Evolutionary conservation across 2,888 invertebrate species (phyloP), one percentile per base, ranked within the genome.

Genomic region (Nomada fabriciana): DNA sequence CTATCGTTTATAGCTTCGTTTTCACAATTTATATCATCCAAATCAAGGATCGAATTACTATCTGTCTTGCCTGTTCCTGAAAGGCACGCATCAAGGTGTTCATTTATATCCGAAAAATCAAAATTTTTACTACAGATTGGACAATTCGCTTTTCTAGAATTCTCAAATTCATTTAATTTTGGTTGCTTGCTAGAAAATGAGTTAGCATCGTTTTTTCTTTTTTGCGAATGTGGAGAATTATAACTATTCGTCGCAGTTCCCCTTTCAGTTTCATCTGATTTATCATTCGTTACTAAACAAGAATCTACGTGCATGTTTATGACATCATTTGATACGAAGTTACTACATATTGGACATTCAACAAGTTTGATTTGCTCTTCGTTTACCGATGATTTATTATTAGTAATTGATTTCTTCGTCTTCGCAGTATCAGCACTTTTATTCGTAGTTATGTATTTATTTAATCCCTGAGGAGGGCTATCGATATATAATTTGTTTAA

Each of bases 71-170:
- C 36, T 52, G 15, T 36, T 29, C 52, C 36, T 20, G 42, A n/a
- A 25, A 87, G 67, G 20, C 88, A 88, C 47, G 65, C 53, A 74
- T 92, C 91, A 55, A 95, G 89, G 90, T 95, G 94, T 4, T 88
- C 83, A 89, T 94, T 94, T 57, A 95, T 90, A 72, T 91, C 86
- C 0, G 78, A 82, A 81, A 93, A 91, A 3, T 84, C 42, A 11
- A 94, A 88, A 23, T 82, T 82, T 82, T 92, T 93, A 63, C 91
- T 84, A 86, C 95, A 95, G 65, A 94, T 90, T 10, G 95, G 94
- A 88, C 95, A 95, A 15, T 89, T 82, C 20, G 90, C 89, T 2
- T 47, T 65, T 52, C 86, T 75, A 15, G 52, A 25, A 10, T 77
- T 43, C 2, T 53, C 59, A 55, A 72, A 52, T 74, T 71, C 25